These are phyloP conservation scores for Ameiurus melas DNA, from an alignment of 2,113 vertebrate genomes.

Conservation along the genomic window DNA sequence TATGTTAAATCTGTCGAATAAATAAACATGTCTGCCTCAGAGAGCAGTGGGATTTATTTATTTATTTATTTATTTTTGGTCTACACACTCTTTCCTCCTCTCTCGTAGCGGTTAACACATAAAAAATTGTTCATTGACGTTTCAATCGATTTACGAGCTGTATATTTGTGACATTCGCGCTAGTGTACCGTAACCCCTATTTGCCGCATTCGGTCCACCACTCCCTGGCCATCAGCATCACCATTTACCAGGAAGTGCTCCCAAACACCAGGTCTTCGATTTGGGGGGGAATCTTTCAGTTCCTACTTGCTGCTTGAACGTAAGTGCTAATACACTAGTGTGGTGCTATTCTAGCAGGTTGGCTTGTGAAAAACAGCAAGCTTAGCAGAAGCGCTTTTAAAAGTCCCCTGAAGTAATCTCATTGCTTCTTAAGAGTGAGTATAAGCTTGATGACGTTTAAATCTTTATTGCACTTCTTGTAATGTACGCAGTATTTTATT, in stretches of 20 bases:
- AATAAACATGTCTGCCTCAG: background rate
- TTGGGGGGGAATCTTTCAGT: background rate
- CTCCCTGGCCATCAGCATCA: background rate
- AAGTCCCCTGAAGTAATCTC: background rate
- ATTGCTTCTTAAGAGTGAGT: background rate
- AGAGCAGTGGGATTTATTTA: background rate
- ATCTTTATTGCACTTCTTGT: background rate
- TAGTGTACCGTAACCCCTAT: background rate
- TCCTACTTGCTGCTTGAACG: background rate
- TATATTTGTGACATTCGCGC: background rate
- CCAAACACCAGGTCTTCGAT: background rate
- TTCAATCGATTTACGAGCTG: background rate
- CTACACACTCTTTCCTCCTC: background rate
- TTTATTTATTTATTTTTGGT: too few species aligned
- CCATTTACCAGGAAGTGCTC: background rate
- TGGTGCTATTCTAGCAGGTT: background rate
- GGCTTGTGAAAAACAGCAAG: background rate
- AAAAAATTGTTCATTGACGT: background rate
- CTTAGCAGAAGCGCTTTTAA: background rate
- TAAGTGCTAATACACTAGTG: background rate
- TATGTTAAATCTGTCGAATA: background rate
- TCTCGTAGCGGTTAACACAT: background rate
- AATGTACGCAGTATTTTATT: background rate
- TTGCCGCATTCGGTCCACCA: background rate
- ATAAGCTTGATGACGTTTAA: background rate